phyloP scores from a whole-genome alignment of 2,113 vertebrate genomes.

The Acanthisitta chloris region DNA sequence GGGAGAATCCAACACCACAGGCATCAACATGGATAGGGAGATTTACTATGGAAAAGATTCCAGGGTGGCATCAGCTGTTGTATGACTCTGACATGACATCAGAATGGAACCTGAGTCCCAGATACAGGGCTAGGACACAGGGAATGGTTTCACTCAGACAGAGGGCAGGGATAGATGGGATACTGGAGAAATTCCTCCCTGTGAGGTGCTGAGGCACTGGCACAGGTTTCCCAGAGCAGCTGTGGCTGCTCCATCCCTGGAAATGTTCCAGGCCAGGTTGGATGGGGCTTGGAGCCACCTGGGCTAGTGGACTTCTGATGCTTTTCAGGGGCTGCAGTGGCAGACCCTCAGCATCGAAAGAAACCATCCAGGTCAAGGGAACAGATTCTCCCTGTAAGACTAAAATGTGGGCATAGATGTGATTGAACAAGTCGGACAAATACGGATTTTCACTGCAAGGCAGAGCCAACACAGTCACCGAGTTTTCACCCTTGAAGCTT shows the following conservation, averaged over 20 bases:
- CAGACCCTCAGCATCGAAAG: not conserved
- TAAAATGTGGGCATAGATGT: not conserved
- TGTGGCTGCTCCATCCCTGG: not conserved
- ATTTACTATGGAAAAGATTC: not conserved
- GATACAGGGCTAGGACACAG: not conserved
- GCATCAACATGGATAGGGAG: not conserved
- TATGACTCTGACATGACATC: not conserved
- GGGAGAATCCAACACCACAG: not conserved
- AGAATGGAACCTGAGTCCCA: not conserved
- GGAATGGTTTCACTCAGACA: not conserved
- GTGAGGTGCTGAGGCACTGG: not conserved
- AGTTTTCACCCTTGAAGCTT: not conserved
- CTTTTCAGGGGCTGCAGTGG: not conserved
- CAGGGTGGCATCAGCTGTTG: not conserved
- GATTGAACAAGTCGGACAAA: not conserved
- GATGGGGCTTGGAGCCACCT: not conserved
- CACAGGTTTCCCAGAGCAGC: not conserved
- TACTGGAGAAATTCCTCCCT: not conserved
- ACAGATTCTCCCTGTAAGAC: not conserved
- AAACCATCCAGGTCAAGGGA: not conserved
- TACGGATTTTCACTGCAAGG: accelerated
- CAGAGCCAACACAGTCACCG: accelerated
- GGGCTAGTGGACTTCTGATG: not conserved
- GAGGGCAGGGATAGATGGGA: not conserved
- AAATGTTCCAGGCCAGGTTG: not conserved